Base-by-base conservation (phyloP, 2,113 vertebrate species). In the Alethe diademata region DNA sequence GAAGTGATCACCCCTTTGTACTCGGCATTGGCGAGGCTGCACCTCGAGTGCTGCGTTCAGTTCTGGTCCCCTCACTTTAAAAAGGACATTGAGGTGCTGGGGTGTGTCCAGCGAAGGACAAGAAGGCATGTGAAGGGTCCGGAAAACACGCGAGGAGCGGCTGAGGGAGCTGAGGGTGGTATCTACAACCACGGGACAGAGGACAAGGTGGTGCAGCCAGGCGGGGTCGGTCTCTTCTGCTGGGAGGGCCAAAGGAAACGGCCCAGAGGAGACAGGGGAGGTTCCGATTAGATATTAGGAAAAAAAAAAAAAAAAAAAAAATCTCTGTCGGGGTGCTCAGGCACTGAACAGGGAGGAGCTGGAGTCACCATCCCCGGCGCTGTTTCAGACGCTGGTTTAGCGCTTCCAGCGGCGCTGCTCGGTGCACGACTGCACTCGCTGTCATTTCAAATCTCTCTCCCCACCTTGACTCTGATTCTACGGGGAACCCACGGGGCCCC, bases 141-240 rank as follows among this genome's bases (percentile, higher is more conserved):
- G 11, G 24, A n/a, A 38, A 56, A 15, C 23, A 12, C 31, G 4
- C 5, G 33, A n/a, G 70, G 60, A 64, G 29, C 7, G 40, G 58
- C 23, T 36, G 56, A 8, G 47, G 47, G 17, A 54, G 38, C 47
- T 14, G 81, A 14, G 19, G 58, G 12, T 9, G 50, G n/a, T 24
- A 1, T 8, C 15, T 4, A 6, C 31, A 8, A 8, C 15, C 26
- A 3, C 38, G 33, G 5, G 45, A 42, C 56, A 3, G 33, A 38
- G 5, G 36, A 42, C 56, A 10, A 36, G 23, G 35, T 36, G 15
- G 12, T 3, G 13, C 22, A 43, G 47, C 20, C 36, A 10, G 19
- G 3, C 9, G 47, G 16, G 45, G 8, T 12, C 45, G 25, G 56
- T 28, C 31, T 20, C 50, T 51, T 20, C 50, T 28, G 36, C 31